Evolutionary conservation across 2,113 vertebrate species (phyloP).

Genomic region (Microcebus griseorufus): DNA sequence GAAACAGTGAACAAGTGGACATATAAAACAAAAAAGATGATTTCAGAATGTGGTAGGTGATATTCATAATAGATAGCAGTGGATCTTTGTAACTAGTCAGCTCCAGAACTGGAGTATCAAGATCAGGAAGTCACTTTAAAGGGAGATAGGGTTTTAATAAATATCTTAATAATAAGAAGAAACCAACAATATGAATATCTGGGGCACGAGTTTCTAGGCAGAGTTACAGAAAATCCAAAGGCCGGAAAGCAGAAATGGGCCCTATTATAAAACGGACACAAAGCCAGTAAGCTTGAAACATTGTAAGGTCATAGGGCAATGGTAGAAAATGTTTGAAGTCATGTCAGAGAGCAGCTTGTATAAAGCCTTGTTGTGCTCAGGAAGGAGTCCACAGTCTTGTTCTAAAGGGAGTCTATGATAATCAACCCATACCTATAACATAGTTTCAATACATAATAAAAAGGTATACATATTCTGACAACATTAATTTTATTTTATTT

Average conservation of each 20-base stretch:
- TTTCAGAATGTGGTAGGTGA: background rate
- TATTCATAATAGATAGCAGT: background rate
- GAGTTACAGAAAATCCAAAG: background rate
- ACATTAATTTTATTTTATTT: background rate
- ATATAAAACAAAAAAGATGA: background rate
- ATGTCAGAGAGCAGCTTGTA: background rate
- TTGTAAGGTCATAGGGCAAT: background rate
- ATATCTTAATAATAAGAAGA: background rate
- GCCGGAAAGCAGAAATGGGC: background rate
- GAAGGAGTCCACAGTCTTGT: background rate
- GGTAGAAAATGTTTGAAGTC: background rate
- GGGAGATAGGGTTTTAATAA: background rate
- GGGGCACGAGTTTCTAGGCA: background rate
- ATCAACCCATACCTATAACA: background rate
- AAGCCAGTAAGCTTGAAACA: background rate
- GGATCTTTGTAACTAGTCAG: background rate
- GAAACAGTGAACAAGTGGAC: background rate
- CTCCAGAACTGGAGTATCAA: background rate
- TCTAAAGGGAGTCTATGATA: background rate
- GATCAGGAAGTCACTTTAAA: background rate
- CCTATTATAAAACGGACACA: background rate
- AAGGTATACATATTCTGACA: background rate
- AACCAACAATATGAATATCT: background rate
- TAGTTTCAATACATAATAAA: background rate
- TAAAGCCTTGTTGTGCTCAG: background rate